These are phyloP conservation scores for Procavia capensis DNA, from an alignment of 2,113 vertebrate genomes.

Conservation along the genomic window DNA sequence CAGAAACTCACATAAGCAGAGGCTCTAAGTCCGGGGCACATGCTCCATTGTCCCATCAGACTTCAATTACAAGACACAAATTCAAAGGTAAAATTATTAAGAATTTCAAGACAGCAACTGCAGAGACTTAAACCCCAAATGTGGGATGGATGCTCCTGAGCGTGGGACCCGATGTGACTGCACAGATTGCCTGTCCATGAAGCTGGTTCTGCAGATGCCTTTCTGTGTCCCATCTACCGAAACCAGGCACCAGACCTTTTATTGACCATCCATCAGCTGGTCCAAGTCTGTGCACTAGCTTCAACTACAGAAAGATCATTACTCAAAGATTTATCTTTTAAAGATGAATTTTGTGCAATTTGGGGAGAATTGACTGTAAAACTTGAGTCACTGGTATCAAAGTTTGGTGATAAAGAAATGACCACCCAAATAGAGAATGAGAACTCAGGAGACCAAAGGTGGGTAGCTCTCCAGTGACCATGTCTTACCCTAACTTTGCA, in stretches of 20 bases:
- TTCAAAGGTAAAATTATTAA: neutral
- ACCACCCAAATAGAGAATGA: neutral
- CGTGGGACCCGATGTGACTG: accelerated
- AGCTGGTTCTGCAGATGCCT: neutral
- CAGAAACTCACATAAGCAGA: neutral
- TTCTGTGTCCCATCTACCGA: neutral
- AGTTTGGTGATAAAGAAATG: neutral
- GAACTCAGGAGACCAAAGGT: neutral
- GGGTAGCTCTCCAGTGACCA: neutral
- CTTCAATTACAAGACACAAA: neutral
- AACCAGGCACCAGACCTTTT: neutral
- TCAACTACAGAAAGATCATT: neutral
- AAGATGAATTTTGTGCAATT: neutral
- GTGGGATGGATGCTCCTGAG: neutral
- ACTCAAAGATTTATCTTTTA: neutral
- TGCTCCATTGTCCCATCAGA: neutral
- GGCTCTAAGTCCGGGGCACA: neutral
- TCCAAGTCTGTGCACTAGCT: neutral
- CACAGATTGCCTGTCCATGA: accelerated
- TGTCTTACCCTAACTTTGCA: neutral
- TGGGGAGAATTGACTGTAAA: neutral
- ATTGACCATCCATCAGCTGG: neutral
- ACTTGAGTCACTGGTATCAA: neutral
- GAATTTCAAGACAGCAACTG: neutral
- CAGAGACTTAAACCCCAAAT: neutral